phyloP scores from a whole-genome alignment of 1,140 invertebrate genomes.

The Ruditapes philippinarum region DNA sequence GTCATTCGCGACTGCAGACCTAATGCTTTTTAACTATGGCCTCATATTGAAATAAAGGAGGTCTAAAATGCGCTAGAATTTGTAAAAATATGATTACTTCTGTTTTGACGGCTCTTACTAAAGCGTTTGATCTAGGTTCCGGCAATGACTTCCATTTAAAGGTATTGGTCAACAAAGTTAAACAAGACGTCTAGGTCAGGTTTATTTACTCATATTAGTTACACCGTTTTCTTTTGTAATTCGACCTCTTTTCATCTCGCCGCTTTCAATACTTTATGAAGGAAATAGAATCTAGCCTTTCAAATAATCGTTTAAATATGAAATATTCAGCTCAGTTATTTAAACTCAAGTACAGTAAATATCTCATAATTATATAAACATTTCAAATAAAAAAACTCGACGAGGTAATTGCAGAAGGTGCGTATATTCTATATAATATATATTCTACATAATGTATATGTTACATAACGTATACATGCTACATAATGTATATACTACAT shows the following conservation, averaged over 20 bases:
- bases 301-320: slow-evolving; percentile 35
- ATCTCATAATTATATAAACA: no score
- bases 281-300: slow-evolving; percentile 39
- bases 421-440: no score
- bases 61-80: no score
- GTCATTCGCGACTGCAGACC: no score
- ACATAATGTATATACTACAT: no score
- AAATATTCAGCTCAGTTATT: not conserved
- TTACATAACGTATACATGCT: no score
- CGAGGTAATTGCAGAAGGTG: no score
- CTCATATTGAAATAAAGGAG: no score
- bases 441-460: no score
- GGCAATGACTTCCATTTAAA: not conserved
- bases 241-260: slow-evolving; percentile 34
- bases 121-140: not conserved
- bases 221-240: slow-evolving; percentile 38
- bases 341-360: no score
- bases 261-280: slow-evolving; percentile 15
- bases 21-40: no score
- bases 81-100: not conserved
- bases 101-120: not conserved
- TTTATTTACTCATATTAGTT: slow-evolving; percentile 31
- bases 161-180: not conserved
- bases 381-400: no score
- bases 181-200: slow-evolving; percentile 43